phyloP scores from a whole-genome alignment of 2,113 vertebrate species.

The Oncorhynchus masou region DNA sequence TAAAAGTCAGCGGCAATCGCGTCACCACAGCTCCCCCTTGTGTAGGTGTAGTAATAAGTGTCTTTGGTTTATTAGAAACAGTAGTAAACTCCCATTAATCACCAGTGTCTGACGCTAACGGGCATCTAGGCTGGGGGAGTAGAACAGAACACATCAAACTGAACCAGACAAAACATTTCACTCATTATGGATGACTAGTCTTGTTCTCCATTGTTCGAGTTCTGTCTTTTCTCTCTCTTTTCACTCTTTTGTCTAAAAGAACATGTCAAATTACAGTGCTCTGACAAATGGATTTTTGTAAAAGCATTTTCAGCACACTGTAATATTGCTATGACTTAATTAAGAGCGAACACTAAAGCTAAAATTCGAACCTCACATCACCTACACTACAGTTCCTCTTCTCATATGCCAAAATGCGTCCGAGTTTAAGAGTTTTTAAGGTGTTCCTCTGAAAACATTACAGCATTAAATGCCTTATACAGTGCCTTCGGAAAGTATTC shows the following conservation, averaged over 20 bases:
- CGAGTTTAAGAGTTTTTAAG: too few species aligned
- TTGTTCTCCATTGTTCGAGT: conserved; percentile 7
- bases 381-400: too few species aligned
- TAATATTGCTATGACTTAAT: neutral
- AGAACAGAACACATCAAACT: conserved; percentile 28
- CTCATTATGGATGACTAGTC: conserved; percentile 14
- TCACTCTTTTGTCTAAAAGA: conserved; percentile 13
- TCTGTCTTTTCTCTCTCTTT: neutral
- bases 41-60: neutral
- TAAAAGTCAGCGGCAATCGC: neutral
- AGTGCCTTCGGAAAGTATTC: too few species aligned
- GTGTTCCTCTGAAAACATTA: too few species aligned
- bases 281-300: conserved; percentile 9
- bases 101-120: conserved; percentile 3
- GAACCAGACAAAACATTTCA: conserved; percentile 7
- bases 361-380: too few species aligned
- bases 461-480: too few species aligned
- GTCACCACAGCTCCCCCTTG: neutral
- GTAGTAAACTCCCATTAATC: conserved; percentile 33
- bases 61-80: neutral
- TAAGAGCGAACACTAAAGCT: neutral
- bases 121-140: conserved; percentile 7
- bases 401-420: too few species aligned
- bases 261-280: neutral
- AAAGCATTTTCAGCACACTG: neutral